A percentile compares a stretch with the other conserved stretches of the same genome.
phyloP scores from a whole-genome alignment of 2,888 invertebrate genomes.

The Dendrolimus pini region DNA sequence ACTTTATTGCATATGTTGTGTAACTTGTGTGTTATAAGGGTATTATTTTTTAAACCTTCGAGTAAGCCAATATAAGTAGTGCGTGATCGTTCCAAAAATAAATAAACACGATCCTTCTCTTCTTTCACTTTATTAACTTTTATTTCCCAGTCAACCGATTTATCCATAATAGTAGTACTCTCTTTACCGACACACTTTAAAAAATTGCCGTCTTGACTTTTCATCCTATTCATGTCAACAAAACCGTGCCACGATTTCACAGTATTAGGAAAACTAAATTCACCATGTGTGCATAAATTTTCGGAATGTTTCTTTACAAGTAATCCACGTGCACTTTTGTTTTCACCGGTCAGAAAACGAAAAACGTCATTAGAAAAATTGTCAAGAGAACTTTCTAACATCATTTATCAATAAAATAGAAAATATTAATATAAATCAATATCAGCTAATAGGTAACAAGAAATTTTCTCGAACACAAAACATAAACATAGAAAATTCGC shows the following conservation, averaged over 20 bases:
- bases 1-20: conserved; percentile 18
- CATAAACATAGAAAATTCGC: too few species aligned
- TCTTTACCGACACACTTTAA: conserved; percentile 41
- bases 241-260: conserved; percentile 75
- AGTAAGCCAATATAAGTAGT: conserved; percentile 39
- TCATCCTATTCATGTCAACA: conserved; percentile 15
- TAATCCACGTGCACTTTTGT: conserved; percentile 25
- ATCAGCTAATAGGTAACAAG: too few species aligned
- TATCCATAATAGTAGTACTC: conserved; percentile 41
- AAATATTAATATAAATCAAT: too few species aligned
- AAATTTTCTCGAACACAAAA: too few species aligned
- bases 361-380: conserved; percentile 33
- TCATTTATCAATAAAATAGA: conserved; percentile 12
- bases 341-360: conserved; percentile 29
- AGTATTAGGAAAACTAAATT: conserved; percentile 79
- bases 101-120: conserved; percentile 58
- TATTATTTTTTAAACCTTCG: conserved; percentile 32
- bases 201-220: conserved; percentile 22
- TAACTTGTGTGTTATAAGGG: conserved; percentile 28
- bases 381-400: conserved; percentile 37
- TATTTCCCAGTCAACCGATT: conserved; percentile 67
- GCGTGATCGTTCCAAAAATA: conserved; percentile 68
- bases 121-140: conserved; percentile 50
- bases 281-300: conserved; percentile 75
- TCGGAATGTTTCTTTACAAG: conserved; percentile 77